Evolutionary conservation across 2,113 vertebrate genomes (phyloP).

Genomic region (Amazona guildingii): DNA sequence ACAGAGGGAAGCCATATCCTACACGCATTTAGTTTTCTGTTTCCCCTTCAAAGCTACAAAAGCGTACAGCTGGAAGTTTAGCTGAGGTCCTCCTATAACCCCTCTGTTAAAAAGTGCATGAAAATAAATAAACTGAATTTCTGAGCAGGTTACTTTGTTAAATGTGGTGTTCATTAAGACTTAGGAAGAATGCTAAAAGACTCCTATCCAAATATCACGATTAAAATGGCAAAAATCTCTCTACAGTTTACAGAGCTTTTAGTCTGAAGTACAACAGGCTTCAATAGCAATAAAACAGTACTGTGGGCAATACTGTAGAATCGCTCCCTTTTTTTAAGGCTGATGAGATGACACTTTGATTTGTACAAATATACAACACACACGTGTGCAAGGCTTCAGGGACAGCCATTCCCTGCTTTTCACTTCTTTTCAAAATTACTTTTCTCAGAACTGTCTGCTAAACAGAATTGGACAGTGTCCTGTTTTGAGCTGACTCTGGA

Average conservation of each 20-base stretch:
- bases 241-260: not conserved
- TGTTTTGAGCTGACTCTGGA: not conserved
- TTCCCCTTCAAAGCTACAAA: not conserved
- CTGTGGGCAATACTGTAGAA: not conserved
- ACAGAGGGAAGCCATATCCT: not conserved
- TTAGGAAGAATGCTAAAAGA: not conserved
- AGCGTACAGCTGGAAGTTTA: not conserved
- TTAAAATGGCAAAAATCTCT: not conserved
- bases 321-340: not conserved
- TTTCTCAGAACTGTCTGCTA: not conserved
- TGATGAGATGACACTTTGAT: not conserved
- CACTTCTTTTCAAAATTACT: not conserved
- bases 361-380: not conserved
- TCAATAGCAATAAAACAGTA: not conserved
- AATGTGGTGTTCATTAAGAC: not conserved
- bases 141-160: not conserved
- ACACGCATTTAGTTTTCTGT: not conserved
- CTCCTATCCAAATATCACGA: not conserved
- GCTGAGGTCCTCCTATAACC: not conserved
- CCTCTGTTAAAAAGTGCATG: not conserved
- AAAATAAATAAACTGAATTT: not conserved
- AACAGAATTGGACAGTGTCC: not conserved
- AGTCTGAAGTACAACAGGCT: not conserved
- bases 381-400: rapidly evolving
- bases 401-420: not conserved